Evolutionary conservation across 64 coral and sea anemone genomes (phyloP), one percentile per base, ranked within the genome.

Genomic region (Orbicella faveolata): DNA sequence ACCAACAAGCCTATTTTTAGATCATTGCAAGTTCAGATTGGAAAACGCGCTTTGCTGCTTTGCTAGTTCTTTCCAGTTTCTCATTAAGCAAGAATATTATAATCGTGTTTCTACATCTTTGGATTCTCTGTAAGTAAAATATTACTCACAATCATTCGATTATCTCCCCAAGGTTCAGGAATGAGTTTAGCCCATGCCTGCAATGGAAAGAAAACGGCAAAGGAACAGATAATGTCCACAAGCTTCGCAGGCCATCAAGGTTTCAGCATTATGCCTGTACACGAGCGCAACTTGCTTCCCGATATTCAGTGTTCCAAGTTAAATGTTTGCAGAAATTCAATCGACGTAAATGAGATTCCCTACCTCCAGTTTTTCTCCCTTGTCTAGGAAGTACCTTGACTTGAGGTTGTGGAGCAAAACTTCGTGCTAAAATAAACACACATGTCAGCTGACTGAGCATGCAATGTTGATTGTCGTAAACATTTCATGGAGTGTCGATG

Each of bases 121-220:
- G 30, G 11, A 20, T 20, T 77, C 13, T 35, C 88, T 93, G 91
- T 77, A 93, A 94, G 78, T 89, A 83, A 5, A 48, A 23, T 73
- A 18, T 35, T 13, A 94, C 95, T 91, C 63, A 97, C 95, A 34
- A 96, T 59, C 9, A 96, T 70, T 88, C 95, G 73, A 86, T 96
- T 96, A 74, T 96, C 95, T 88, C 88, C 61, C 95, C 95, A 96
- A 48, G 88, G 91, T 52, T 79, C 83, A 26, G 91, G 95, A 65
- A 96, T 83, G 23, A 93, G 20, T 87, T 77, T 87, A 26, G 54
- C 92, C 95, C 95, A 96, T 54, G 87, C 25, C 95, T 96, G 25
- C 34, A 61, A 37, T 39, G 1, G 74, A 52, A 82, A 48, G 19
- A 61, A 69, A 81, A 72, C 5, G 6, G 76, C 19, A 70, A 52